Evolutionary conservation across 2,113 vertebrate genomes (phyloP), one percentile per base, ranked within the genome.

Genomic region (Chionodraco myersi): DNA sequence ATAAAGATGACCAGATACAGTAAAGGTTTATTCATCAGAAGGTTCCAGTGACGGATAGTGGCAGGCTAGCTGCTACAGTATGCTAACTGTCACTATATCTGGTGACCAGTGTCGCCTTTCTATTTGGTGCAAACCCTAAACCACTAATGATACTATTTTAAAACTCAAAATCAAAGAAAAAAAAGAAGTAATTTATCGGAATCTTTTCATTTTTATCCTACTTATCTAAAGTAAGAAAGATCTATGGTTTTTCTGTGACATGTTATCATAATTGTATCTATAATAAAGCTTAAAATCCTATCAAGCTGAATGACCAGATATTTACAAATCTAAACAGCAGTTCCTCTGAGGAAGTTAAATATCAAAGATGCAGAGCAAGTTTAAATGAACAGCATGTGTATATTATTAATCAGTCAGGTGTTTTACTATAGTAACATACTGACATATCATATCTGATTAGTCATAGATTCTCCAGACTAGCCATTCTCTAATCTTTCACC

Each of bases 1-100:
- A 36, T 49, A 18, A 51, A 66, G 14, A 58, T 54, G 16, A 21
- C n/a, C 36, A 57, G 18, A 59, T 30, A 15, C 54, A 5, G 67
- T 30, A 12, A 48, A 5, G 67, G 41, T 71, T 54, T 68, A 63
- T 69, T 58, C 18, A 59, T 26, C 63, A 77, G 63, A 72, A 63
- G 49, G 68, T 61, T 74, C 58, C 51, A 69, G 36, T 60, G 47
- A 70, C 52, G 53, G 59, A 71, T 44, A 52, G 63, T 54, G 10
- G 21, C 47, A 75, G n/a, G 21, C 6, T 80, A 71, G 26, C 54
- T 66, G 48, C 23, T 54, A 15, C 30, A 30, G 30, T 30, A 30
- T 64, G 18, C 44, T 56, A 62, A 72, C 72, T 72, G 56, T 62
- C 69, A 68, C 12, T 45, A 18, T 62, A 30, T 44, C 36, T 41